These are phyloP conservation scores for Smittia aterrima DNA, from an alignment of 2,888 invertebrate genomes.

Conservation along the genomic window DNA sequence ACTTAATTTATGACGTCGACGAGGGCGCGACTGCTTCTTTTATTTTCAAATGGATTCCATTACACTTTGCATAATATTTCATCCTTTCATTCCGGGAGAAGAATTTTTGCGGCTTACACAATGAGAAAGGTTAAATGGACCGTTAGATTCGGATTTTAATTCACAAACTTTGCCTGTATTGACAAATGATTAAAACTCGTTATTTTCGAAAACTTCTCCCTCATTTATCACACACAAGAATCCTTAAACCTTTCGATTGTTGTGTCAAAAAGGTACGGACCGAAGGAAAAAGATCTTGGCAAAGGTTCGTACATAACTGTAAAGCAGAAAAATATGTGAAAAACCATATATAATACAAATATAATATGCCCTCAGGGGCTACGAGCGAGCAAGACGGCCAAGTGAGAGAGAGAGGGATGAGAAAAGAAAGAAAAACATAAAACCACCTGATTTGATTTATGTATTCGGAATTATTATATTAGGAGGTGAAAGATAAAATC, in stretches of 20 bases:
- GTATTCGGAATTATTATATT: constrained; percentile 35
- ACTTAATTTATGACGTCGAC: background rate
- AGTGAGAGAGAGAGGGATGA: background rate
- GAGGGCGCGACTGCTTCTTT: background rate
- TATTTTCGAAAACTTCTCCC: background rate
- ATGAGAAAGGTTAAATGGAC: too few relatives aligned
- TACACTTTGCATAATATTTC: background rate
- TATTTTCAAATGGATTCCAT: background rate
- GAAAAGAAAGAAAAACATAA: constrained; percentile 19
- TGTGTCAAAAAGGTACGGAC: constrained; percentile 4
- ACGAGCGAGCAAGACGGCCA: background rate
- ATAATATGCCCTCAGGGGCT: constrained; percentile 25
- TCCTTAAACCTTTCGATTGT: background rate
- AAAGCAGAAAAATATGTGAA: constrained; percentile 35
- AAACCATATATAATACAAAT: constrained; percentile 40
- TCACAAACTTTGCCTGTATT: background rate
- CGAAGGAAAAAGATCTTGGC: background rate
- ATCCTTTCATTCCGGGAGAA: background rate
- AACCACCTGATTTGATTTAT: constrained; percentile 40
- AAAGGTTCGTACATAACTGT: background rate
- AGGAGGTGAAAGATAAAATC: constrained; percentile 37
- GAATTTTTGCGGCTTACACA: background rate
- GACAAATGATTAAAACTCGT: constrained; percentile 18
- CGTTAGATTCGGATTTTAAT: background rate
- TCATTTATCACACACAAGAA: background rate